Evolutionary conservation across 2,113 vertebrate genomes (phyloP), one percentile per base, ranked within the genome.

Genomic region (Laterallus jamaicensis): DNA sequence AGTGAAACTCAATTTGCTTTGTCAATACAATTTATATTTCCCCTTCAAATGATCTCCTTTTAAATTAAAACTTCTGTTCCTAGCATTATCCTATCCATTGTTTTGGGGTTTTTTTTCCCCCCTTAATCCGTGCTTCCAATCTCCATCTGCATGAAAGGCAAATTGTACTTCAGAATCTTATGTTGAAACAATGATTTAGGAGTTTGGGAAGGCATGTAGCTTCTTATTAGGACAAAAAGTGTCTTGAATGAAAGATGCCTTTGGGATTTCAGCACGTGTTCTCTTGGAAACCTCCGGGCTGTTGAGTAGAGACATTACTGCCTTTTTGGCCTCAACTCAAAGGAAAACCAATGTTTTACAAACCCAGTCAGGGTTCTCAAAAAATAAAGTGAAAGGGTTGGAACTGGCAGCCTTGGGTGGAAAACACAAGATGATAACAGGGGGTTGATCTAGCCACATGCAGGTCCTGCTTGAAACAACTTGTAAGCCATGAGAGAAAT

Each of bases 1-100:
- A 59, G 26, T 68, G 88, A 92, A 92, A 56, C 24, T 63, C n/a
- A 35, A 5, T 90, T 94, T 70, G 80, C 85, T 54, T 91, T 96
- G 77, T 75, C 39, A 56, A 74, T 70, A 78, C 32, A 2, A 69
- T 82, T 89, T 83, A 47, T 77, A 84, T 78, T 94, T 91, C 42
- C n/a, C 60, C 26, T 92, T 52, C 58, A 69, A 93, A 69, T 12
- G 21, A 91, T 32, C 31, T 88, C 25, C 66, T 73, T 88, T 22
- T 22, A 44, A 92, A 88, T n/a, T 50, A 74, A 75, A 89, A 59
- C 35, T 68, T 74, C 4, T 54, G 56, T 56, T 79, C 35, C 58
- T 29, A 31, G 9, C 52, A 4, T 90, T 66, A 73, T 49, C 60
- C 67, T 64, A 39, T 32, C 24, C 56, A 20, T 68, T 91, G 24